Percentiles rank a stretch among this genome's conserved stretches.
phyloP scores from a whole-genome alignment of 1,140 invertebrate species.

The Panagrolaimus sp. region DNA sequence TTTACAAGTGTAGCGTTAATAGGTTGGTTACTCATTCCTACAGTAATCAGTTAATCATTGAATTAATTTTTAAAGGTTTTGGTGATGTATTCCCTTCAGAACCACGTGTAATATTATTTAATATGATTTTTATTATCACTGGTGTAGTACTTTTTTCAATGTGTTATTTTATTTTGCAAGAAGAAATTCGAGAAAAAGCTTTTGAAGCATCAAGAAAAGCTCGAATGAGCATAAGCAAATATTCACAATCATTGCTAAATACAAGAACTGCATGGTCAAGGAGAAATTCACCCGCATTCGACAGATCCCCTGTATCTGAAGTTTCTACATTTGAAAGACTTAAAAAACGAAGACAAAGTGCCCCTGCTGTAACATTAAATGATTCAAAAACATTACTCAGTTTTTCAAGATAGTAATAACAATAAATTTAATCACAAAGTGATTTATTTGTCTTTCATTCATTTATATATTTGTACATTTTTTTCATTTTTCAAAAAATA shows the following conservation, averaged over 20 bases:
- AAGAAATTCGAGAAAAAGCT: slow-evolving; percentile 51
- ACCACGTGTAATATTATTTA: slow-evolving; percentile 41
- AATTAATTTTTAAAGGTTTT: slow-evolving; percentile 35
- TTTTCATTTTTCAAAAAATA: too few species aligned
- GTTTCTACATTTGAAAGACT: slow-evolving; percentile 25
- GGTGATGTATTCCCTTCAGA: slow-evolving; percentile 51
- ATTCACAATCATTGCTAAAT: slow-evolving; percentile 51
- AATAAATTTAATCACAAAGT: background rate
- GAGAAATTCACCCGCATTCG: slow-evolving; percentile 50
- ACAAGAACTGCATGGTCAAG: slow-evolving; percentile 45
- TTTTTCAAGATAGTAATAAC: background rate
- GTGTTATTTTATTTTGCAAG: slow-evolving; percentile 56
- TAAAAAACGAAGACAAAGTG: slow-evolving; percentile 31
- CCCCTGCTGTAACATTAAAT: slow-evolving; percentile 32
- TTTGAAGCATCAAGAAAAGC: slow-evolving; percentile 38
- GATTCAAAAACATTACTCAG: slow-evolving; percentile 12
- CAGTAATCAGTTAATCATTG: background rate
- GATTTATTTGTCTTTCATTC: too few species aligned
- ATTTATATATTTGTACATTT: too few species aligned
- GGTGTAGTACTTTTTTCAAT: slow-evolving; percentile 54
- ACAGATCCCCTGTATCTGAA: slow-evolving; percentile 15
- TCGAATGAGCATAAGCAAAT: slow-evolving; percentile 49
- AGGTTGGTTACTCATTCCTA: slow-evolving; percentile 31
- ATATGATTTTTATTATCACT: slow-evolving; percentile 49
- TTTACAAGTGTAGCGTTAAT: slow-evolving; percentile 51